Base-by-base conservation (phyloP, 1,140 invertebrate species). In the Nixonia krombeini region DNA sequence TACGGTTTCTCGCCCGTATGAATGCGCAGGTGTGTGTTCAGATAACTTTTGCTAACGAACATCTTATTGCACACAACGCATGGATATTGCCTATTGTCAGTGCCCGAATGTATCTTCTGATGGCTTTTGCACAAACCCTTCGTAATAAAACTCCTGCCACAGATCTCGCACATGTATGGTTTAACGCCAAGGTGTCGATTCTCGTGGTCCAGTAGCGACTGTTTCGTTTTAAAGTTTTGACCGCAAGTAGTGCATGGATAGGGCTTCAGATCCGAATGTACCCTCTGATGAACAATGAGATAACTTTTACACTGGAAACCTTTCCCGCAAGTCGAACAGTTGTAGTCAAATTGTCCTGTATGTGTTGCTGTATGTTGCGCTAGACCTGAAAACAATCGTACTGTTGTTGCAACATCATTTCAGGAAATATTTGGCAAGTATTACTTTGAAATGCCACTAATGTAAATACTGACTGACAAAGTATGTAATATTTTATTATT, bases 1-100 rank as follows among this genome's bases (percentile, higher is more conserved):
- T 89, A 94, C 0, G 92, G 92, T 62, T 92, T 91, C 75, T 94
- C 91, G 0, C 94, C 93, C 0, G 94, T 96, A 72, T 97, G 96
- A 51, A 95, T 96, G 7, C 96, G 87, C 35, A 96, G 82, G 75
- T 97, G 96, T 8, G 92, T 91, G 40, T 92, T 90, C 1, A 95
- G 86, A 77, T 94, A 94, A 66, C 90, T 91, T 45, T 90, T 92
- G 76, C 91, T 92, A 1, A 91, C 91, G 61, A 92, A 91, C 76
- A 89, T 86, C 59, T 90, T 88, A 26, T 89, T 89, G 72, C 91
- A 92, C 21, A 90, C 87, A 1, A 86, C 80, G 67, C 91, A 92
- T 1, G 89, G 87, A 73, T 90, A 91, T 26, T 91, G 90, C 40
- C 90, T 87, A 65, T 87, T 87, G 49, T 87, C 86, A 41, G 88